Percentiles rank a stretch among this genome's conserved stretches.
These are phyloP conservation scores for Graphium colonna DNA, from an alignment of 2,888 invertebrate species.

Conservation along the genomic window DNA sequence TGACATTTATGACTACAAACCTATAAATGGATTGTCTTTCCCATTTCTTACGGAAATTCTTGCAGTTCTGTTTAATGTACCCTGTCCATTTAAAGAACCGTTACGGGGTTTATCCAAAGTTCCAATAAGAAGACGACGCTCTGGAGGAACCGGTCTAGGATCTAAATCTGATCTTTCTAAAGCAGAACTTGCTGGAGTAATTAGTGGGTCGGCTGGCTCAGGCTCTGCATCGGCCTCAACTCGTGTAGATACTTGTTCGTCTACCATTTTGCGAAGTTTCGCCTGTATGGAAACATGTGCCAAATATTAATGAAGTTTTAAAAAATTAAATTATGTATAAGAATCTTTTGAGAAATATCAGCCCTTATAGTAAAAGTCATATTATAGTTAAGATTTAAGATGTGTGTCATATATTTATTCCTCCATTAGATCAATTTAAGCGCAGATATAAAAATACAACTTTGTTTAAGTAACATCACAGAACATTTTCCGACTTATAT, in stretches of 20 bases:
- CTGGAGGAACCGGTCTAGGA: slow-evolving; percentile 61
- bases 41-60: slow-evolving; percentile 69
- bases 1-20: slow-evolving; percentile 34
- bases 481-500: too few species aligned
- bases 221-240: slow-evolving; percentile 77
- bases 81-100: slow-evolving; percentile 68
- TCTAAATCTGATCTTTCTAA: slow-evolving; percentile 59
- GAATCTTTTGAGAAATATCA: too few species aligned
- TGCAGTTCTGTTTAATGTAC: slow-evolving; percentile 61
- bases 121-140: slow-evolving; percentile 64
- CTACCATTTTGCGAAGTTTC: slow-evolving; percentile 93
- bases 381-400: too few species aligned
- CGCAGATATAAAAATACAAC: too few species aligned
- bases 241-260: slow-evolving; percentile 88
- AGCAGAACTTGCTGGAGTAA: slow-evolving; percentile 74
- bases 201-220: slow-evolving; percentile 74
- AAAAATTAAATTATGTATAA: too few species aligned
- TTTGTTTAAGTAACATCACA: too few species aligned
- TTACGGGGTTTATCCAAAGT: slow-evolving; percentile 70
- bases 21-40: slow-evolving; percentile 73
- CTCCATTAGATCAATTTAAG: too few species aligned
- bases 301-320: too few species aligned
- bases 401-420: too few species aligned
- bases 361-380: too few species aligned
- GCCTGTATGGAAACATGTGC: slow-evolving; percentile 60